Base-by-base conservation (phyloP, 2,888 invertebrate species). In the Philhelius pedissequus region DNA sequence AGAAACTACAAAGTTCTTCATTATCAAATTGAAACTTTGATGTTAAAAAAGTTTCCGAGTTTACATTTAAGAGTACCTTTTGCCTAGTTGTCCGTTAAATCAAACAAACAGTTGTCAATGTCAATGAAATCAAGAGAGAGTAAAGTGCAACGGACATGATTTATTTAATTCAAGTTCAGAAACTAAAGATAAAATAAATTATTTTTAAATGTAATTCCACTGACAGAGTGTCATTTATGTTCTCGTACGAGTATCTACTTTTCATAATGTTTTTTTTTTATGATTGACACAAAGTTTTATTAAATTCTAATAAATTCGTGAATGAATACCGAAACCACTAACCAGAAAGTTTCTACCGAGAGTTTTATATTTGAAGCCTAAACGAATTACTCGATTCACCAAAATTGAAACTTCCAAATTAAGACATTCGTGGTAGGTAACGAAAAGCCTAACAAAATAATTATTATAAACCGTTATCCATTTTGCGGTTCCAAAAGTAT, bases 101-200 rank as follows among this genome's bases (percentile, higher is more conserved):
- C 71, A 52, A 76, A 71, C 77, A 22, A 81, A 60, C 81, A 81
- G 81, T 71, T 81, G 77, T 77, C 81, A 76, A 77, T 77, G 66
- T 71, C 22, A 77, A 77, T 77, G 20, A 58, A 48, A n/a, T 70
- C 20, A 8, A 30, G 5, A 32, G 48, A 48, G 22, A 22, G 1
- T 13, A n/a, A 48, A 25, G 22, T 48, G 48, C 22, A 48, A 48
- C n/a, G 48, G 48, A 48, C 48, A 22, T n/a, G 11, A 48, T 48
- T 13, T 22, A 48, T 48, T n/a, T n/a, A 13, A 48, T 22, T 48
- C 11, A 9, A 43, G 40, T 43, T 43, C 40, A 18, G 18, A 43
- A 43, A 43, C 15, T 43, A 43, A 43, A 43, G 40, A 43, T 43
- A 43, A 43, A 18, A 43, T 43, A 43, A 43, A 43, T 43, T 8